A percentile compares a stretch with the other conserved stretches of the same genome.
Conservation (phyloP, 2,888 invertebrate genomes). For the Notocelia uddmanniana region DNA sequence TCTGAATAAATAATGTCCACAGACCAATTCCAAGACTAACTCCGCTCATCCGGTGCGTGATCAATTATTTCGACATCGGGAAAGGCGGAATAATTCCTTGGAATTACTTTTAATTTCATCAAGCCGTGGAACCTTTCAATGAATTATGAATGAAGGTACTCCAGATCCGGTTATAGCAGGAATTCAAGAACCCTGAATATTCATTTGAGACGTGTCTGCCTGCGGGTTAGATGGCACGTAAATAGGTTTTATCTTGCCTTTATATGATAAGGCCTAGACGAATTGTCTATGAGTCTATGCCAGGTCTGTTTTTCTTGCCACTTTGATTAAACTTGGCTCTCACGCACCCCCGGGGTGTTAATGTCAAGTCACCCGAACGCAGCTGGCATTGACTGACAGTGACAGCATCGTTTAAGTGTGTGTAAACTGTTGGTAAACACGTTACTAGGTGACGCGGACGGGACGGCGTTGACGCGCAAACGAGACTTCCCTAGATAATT, state of each 20-base stretch:
- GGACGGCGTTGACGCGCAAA: too few species aligned
- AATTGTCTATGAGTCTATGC: too few species aligned
- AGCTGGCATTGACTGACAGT: too few species aligned
- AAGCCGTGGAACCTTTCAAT: slow-evolving; percentile 22
- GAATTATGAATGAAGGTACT: slow-evolving; percentile 42
- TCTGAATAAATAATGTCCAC: slow-evolving; percentile 5
- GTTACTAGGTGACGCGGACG: too few species aligned
- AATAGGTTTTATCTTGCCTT: slow-evolving; percentile 11
- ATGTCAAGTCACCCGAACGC: too few species aligned
- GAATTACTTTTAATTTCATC: slow-evolving; percentile 43
- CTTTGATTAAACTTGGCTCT: too few species aligned
- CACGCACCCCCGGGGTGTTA: too few species aligned
- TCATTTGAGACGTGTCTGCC: slow-evolving; percentile 18
- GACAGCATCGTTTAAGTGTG: too few species aligned
- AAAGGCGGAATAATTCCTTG: slow-evolving; percentile 29
- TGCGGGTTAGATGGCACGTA: slow-evolving; percentile 7
- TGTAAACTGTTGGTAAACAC: too few species aligned
- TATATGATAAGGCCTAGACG: too few species aligned
- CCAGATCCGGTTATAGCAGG: slow-evolving; percentile 28
- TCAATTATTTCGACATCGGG: slow-evolving; percentile 40
- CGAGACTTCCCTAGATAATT: too few species aligned
- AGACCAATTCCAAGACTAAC: background rate
- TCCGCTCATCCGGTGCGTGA: slow-evolving; percentile 4
- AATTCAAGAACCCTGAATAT: slow-evolving; percentile 37
- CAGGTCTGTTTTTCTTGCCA: too few species aligned